Percentiles rank a stretch among this genome's conserved stretches.
These are phyloP conservation scores for Butastur rufipennis DNA, from an alignment of 2,113 vertebrate genomes.

Conservation along the genomic window DNA sequence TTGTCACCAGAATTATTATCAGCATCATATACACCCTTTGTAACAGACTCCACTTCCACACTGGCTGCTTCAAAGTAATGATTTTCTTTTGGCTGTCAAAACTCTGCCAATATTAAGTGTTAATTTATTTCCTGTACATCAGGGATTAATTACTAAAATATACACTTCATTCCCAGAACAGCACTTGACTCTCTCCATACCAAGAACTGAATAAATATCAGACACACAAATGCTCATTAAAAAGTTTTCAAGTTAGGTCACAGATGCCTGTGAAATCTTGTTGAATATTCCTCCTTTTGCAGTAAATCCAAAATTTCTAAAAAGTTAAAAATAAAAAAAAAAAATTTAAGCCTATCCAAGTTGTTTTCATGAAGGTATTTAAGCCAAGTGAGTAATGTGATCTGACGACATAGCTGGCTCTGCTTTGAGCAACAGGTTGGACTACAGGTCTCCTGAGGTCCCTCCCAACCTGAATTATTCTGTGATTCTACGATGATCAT, in stretches of 20 bases:
- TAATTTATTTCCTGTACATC: background rate
- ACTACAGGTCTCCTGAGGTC: background rate
- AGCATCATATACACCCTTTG: background rate
- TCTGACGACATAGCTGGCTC: background rate
- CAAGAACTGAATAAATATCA: background rate
- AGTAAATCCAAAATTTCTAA: background rate
- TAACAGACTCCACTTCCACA: background rate
- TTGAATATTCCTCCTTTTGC: background rate
- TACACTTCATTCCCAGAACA: background rate
- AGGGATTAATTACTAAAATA: background rate
- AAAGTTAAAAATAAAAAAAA: background rate
- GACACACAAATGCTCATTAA: background rate
- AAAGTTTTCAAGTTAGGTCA: background rate
- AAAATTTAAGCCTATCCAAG: background rate
- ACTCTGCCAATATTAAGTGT: background rate
- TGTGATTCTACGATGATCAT: background rate
- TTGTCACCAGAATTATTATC: background rate
- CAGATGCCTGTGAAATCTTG: background rate
- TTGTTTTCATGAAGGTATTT: constrained; percentile 16
- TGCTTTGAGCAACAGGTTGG: background rate
- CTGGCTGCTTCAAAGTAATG: background rate
- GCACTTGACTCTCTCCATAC: background rate
- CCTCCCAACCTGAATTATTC: background rate
- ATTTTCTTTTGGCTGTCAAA: background rate
- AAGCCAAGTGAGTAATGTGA: background rate